These are phyloP conservation scores for Narcine bancroftii DNA, from an alignment of 2,113 vertebrate species.

Conservation along the genomic window DNA sequence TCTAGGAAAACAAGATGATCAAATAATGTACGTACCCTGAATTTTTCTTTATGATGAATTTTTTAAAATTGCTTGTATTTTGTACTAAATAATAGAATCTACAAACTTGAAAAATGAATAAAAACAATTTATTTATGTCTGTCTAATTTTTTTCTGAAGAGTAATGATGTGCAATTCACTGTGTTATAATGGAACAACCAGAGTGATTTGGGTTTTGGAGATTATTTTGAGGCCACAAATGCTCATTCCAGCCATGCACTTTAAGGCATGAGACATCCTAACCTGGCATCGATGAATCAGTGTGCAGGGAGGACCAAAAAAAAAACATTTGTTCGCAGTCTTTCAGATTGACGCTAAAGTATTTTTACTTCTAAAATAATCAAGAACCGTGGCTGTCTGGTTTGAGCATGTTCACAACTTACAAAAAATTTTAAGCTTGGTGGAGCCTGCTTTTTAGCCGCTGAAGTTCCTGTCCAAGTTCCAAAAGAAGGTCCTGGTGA, in stretches of 20 bases:
- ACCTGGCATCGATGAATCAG: neutral
- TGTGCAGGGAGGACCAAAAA: neutral
- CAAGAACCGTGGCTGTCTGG: neutral
- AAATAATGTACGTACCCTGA: neutral
- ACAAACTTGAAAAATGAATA: neutral
- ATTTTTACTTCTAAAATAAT: neutral
- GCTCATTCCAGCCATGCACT: neutral
- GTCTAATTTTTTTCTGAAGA: neutral
- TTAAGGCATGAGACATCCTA: too few species aligned
- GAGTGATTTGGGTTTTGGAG: neutral
- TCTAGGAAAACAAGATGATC: neutral
- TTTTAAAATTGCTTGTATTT: conserved; percentile 14
- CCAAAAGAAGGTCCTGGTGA: too few species aligned
- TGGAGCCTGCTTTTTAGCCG: too few species aligned
- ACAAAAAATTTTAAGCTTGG: too few species aligned
- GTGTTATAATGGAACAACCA: neutral
- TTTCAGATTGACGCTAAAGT: neutral
- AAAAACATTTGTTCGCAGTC: neutral
- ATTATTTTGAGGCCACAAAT: neutral
- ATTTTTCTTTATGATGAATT: neutral
- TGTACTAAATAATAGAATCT: neutral
- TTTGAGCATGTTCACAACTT: neutral
- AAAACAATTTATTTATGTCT: neutral
- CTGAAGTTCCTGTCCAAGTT: too few species aligned
- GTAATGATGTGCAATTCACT: neutral